phyloP scores from a whole-genome alignment of 2,797 vertebrate genomes.

The Benthosema pterotum region DNA sequence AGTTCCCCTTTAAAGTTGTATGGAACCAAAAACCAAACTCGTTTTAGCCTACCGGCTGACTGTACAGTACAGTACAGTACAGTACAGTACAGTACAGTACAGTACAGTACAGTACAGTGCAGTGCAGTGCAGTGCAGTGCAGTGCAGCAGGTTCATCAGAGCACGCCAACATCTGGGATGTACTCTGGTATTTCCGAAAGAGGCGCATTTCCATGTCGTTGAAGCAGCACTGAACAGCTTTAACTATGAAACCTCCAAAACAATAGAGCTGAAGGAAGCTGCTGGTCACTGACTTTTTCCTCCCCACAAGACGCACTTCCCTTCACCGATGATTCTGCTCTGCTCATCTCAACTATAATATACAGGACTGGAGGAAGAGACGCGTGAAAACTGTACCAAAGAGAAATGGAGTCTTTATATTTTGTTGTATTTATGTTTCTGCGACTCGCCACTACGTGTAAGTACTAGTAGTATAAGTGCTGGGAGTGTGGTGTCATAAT shows the following conservation, averaged over 20 bases:
- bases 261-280: constrained; percentile 95
- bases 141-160: too few relatives aligned
- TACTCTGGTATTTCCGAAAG: constrained; percentile 68
- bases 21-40: too few relatives aligned
- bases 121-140: too few relatives aligned
- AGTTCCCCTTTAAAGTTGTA: too few relatives aligned
- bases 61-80: too few relatives aligned
- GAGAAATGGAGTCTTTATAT: constrained; percentile 86
- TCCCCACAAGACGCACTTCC: constrained; percentile 88
- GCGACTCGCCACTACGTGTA: constrained; percentile 78
- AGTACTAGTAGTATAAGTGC: constrained; percentile 66
- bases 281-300: constrained; percentile 87
- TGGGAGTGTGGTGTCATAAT: background rate
- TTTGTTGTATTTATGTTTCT: constrained; percentile 75
- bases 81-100: too few relatives aligned
- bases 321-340: constrained; percentile 84
- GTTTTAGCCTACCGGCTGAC: too few relatives aligned
- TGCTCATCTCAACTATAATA: constrained; percentile 78
- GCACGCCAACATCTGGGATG: constrained; percentile 41
- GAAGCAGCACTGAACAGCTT: constrained; percentile 77
- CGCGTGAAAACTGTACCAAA: constrained; percentile 73
- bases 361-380: constrained; percentile 60
- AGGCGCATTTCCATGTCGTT: constrained; percentile 72
- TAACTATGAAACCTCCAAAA: constrained; percentile 80
- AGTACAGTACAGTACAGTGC: too few relatives aligned